These are phyloP conservation scores for Bergia sp. DNA, from an alignment of 92 coral and sea anemone genomes.

Conservation along the genomic window DNA sequence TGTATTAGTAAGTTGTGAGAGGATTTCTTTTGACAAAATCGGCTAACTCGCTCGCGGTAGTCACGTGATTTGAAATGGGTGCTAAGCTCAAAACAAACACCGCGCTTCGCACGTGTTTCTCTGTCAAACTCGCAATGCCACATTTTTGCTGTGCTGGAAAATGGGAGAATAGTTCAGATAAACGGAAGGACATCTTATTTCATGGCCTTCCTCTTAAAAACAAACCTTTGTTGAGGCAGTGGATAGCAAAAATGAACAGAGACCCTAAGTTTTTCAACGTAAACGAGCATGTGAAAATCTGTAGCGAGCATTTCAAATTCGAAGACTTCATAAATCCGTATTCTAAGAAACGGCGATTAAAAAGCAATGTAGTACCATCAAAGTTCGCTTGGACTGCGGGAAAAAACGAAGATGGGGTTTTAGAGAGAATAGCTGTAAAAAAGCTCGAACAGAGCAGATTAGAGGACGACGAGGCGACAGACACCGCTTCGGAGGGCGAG, in stretches of 20 bases:
- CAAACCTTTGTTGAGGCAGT: constrained; percentile 17
- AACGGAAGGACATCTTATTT: not conserved
- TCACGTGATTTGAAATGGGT: constrained; percentile 44
- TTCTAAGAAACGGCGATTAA: constrained; percentile 47
- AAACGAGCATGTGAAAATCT: constrained; percentile 52
- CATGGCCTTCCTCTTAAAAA: too few species aligned
- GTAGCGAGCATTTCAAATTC: constrained; percentile 55
- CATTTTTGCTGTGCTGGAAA: constrained; percentile 52
- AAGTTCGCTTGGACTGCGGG: constrained; percentile 20
- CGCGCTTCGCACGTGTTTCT: not conserved
- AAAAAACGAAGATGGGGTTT: not conserved
- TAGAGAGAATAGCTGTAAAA: not conserved
- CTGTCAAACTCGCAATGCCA: constrained; percentile 41
- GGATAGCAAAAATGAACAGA: constrained; percentile 59
- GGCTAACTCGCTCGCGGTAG: not conserved
- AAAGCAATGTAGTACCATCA: constrained; percentile 56
- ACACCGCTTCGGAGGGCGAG: constrained; percentile 50
- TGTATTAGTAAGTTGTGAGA: too few species aligned
- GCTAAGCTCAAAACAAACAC: constrained; percentile 11
- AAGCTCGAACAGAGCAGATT: constrained; percentile 33
- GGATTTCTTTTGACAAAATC: not conserved
- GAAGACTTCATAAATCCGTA: constrained; percentile 55
- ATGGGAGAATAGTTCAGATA: constrained; percentile 24
- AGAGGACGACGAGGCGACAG: constrained; percentile 55
- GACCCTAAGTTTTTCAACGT: constrained; percentile 54